phyloP scores from a whole-genome alignment of 2,797 vertebrate genomes.

The Threskiornis aethiopicus region DNA sequence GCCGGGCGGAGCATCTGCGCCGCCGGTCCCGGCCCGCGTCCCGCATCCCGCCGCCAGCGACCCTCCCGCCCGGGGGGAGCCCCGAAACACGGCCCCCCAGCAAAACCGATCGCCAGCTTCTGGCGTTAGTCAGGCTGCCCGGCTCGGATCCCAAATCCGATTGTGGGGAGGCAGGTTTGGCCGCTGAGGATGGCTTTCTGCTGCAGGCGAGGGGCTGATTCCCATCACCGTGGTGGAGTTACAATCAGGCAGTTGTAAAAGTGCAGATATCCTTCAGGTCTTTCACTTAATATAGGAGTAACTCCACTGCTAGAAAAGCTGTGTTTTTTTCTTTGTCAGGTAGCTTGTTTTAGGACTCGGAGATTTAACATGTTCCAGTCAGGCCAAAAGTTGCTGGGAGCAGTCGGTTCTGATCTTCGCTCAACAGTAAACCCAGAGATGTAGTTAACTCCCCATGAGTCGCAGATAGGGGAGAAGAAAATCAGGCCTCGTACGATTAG shows the following conservation, averaged over 20 bases:
- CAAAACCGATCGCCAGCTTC: not conserved
- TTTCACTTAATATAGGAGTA: not conserved
- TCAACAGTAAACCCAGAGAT: not conserved
- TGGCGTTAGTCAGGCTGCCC: too few species aligned
- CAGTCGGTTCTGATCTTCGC: not conserved
- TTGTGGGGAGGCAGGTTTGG: not conserved
- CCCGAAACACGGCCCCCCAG: too few species aligned
- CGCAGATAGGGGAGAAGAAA: not conserved
- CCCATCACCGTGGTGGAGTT: not conserved
- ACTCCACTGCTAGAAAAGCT: not conserved
- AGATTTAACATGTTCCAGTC: not conserved
- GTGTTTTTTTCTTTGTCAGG: too few species aligned
- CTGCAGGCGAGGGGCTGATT: not conserved
- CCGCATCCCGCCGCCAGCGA: not conserved
- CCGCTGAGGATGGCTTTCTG: not conserved
- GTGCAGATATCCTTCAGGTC: not conserved
- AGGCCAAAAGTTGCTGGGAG: not conserved
- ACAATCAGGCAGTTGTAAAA: not conserved
- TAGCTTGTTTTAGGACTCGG: not conserved
- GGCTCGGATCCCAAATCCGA: accelerated
- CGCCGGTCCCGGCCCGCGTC: not conserved
- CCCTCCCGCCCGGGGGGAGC: too few species aligned
- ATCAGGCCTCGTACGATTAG: not conserved
- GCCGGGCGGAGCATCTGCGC: not conserved
- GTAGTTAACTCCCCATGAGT: not conserved